Evolutionary conservation across 2,113 vertebrate species (phyloP).

Genomic region (Phodopus roborovskii): DNA sequence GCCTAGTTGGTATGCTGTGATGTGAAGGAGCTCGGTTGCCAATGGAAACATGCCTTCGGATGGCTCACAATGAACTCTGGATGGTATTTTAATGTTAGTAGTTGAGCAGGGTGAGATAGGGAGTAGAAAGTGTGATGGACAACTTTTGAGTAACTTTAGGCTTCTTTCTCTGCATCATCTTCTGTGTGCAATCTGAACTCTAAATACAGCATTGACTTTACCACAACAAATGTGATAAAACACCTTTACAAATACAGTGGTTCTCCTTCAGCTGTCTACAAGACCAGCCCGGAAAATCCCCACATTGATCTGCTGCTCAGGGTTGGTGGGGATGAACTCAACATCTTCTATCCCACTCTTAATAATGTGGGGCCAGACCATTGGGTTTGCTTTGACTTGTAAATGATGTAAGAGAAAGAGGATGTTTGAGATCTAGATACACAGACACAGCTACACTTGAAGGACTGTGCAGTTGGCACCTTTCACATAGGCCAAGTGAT

Average conservation of each 20-base stretch:
- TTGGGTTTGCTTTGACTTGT: background rate
- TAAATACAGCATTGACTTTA: background rate
- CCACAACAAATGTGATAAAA: background rate
- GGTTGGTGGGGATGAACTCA: background rate
- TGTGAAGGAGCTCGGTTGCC: conserved; percentile 79
- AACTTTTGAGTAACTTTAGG: conserved; percentile 29
- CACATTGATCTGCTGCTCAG: background rate
- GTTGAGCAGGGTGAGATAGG: conserved; percentile 55
- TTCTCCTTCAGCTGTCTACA: background rate
- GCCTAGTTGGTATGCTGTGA: conserved; percentile 82
- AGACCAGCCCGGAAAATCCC: background rate
- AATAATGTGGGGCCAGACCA: background rate
- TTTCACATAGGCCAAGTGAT: background rate
- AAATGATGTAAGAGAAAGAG: background rate
- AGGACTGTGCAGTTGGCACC: background rate
- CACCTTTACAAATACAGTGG: background rate
- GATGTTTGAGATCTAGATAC: background rate
- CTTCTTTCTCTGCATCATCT: conserved; percentile 48
- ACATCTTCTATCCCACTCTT: background rate
- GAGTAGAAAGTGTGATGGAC: background rate
- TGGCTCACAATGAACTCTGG: conserved; percentile 81
- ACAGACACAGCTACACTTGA: background rate
- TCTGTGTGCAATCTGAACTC: background rate
- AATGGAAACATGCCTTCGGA: conserved; percentile 85
- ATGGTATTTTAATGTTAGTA: conserved; percentile 82